phyloP scores from a whole-genome alignment of 2,113 vertebrate genomes.

The Mastomys coucha region DNA sequence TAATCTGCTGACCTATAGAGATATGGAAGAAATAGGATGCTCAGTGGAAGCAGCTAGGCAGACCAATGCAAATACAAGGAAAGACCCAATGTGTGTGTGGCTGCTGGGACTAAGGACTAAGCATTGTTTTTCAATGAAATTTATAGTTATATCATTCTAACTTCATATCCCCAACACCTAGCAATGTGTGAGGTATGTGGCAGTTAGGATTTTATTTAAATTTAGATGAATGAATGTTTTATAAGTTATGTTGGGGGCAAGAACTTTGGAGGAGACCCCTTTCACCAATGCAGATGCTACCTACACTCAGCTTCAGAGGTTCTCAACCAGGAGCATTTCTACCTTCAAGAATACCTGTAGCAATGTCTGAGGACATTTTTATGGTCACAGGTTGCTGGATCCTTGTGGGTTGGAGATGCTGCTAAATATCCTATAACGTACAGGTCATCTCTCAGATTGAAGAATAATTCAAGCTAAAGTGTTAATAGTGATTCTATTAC shows the following conservation, averaged over 20 bases:
- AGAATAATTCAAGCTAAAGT: neutral
- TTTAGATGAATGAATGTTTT: neutral
- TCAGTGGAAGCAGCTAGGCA: neutral
- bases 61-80: neutral
- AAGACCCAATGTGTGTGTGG: neutral
- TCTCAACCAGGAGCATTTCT: neutral
- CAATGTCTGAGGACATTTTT: neutral
- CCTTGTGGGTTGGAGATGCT: neutral
- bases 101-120: neutral
- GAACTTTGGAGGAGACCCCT: neutral
- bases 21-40: neutral
- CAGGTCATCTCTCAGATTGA: neutral
- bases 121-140: neutral
- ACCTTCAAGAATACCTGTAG: neutral
- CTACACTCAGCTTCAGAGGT: neutral
- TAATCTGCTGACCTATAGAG: neutral
- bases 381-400: neutral
- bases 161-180: neutral
- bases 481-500: neutral
- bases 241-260: neutral
- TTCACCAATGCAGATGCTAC: neutral
- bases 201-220: neutral
- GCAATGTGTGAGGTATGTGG: neutral
- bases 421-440: neutral
- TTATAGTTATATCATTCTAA: slow-evolving; percentile 1